phyloP scores from a whole-genome alignment of 2,888 invertebrate genomes.

The Pseudolycoriella hygida region DNA sequence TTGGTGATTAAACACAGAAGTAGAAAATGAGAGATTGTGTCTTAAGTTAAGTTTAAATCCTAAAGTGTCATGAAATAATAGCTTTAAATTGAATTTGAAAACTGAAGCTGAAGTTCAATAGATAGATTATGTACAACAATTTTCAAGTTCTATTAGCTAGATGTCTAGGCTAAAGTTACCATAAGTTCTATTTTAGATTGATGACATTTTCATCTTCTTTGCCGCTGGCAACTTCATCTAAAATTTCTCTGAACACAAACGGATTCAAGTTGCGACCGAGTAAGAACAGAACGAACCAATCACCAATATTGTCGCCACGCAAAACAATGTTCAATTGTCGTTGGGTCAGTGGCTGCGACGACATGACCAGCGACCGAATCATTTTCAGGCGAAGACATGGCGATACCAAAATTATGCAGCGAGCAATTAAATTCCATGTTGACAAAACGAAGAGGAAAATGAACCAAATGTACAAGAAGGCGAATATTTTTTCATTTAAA shows the following conservation, averaged over 20 bases:
- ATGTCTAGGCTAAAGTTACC: too few relatives aligned
- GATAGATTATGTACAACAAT: too few relatives aligned
- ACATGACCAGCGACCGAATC: background rate
- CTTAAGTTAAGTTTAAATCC: too few relatives aligned
- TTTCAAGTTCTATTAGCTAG: too few relatives aligned
- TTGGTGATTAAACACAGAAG: too few relatives aligned
- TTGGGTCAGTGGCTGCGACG: background rate
- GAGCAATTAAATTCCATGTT: background rate
- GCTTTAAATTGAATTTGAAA: too few relatives aligned
- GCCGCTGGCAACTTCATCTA: background rate
- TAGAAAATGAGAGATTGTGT: too few relatives aligned
- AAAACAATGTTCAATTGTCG: background rate
- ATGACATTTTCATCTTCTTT: too few relatives aligned
- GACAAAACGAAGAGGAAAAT: background rate
- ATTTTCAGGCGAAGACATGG: background rate
- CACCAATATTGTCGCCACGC: background rate
- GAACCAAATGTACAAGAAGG: constrained; percentile 3
- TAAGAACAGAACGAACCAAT: background rate
- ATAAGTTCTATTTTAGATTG: too few relatives aligned
- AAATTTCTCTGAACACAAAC: background rate
- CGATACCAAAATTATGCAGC: background rate
- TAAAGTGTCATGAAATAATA: too few relatives aligned
- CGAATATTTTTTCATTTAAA: constrained; percentile 5
- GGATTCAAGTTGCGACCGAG: background rate
- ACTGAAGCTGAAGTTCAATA: too few relatives aligned